phyloP scores from a whole-genome alignment of 2,797 vertebrate genomes.

The Micrastur ruficollis region DNA sequence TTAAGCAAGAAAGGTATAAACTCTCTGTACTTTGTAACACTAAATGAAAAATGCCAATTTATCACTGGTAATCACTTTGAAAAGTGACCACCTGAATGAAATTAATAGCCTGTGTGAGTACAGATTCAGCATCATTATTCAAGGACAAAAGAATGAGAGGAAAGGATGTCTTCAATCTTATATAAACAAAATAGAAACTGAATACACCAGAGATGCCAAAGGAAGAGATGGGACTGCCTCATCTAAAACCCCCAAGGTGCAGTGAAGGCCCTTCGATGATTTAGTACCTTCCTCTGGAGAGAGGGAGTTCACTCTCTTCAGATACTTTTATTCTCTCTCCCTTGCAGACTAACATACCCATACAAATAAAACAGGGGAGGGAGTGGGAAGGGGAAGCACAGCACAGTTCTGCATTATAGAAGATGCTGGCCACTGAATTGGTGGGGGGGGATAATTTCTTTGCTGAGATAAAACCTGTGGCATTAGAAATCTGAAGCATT shows the following conservation, averaged over 20 bases:
- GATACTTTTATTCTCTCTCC: not conserved
- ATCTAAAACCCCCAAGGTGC: not conserved
- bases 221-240: not conserved
- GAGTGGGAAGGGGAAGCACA: not conserved
- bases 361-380: not conserved
- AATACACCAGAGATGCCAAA: not conserved
- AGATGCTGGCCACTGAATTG: not conserved
- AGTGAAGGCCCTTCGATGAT: not conserved
- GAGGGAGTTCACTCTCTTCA: not conserved
- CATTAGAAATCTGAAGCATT: not conserved
- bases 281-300: not conserved
- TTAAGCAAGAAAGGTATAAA: not conserved
- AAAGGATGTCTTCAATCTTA: not conserved
- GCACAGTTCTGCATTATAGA: not conserved
- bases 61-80: not conserved
- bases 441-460: not conserved
- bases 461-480: not conserved
- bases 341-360: not conserved
- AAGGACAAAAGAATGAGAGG: not conserved
- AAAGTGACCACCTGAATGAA: not conserved
- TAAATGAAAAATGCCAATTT: not conserved
- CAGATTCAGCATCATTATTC: not conserved
- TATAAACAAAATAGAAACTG: not conserved
- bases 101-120: not conserved
- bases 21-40: not conserved